A percentile compares a stretch with the other conserved stretches of the same genome.
These are phyloP conservation scores for Ammodytes dubius DNA, from an alignment of 2,113 vertebrate genomes.

Conservation along the genomic window DNA sequence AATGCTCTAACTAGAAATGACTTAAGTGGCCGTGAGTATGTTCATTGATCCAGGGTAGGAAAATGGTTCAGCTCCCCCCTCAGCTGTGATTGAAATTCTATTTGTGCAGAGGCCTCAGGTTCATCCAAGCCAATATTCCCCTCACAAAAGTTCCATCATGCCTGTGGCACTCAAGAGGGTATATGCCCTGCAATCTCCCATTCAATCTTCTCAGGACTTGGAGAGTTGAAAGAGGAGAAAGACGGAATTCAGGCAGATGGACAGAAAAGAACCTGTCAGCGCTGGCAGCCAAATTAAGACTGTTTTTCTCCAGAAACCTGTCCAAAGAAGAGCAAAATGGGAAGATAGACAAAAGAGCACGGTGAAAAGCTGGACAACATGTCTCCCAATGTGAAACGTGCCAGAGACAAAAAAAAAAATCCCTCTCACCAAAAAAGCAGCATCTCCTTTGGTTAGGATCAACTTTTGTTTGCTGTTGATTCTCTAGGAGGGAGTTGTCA, in stretches of 20 bases:
- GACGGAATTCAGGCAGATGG: constrained; percentile 6
- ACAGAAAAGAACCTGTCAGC: constrained; percentile 48
- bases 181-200: constrained; percentile 26
- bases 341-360: not conserved
- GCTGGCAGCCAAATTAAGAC: constrained; percentile 23
- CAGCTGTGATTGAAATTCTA: constrained; percentile 55
- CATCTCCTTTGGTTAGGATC: not conserved
- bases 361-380: constrained; percentile 28
- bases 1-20: constrained; percentile 12
- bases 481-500: constrained; percentile 4
- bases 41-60: constrained; percentile 43
- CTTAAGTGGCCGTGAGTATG: constrained; percentile 36
- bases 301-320: constrained; percentile 18
- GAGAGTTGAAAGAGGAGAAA: constrained; percentile 45
- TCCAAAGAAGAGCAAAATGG: constrained; percentile 22
- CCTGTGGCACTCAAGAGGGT: constrained; percentile 24
- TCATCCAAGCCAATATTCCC: constrained; percentile 32
- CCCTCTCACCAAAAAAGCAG: not conserved
- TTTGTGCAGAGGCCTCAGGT: constrained; percentile 29
- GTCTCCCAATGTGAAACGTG: constrained; percentile 9
- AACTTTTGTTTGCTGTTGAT: constrained; percentile 1
- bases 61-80: not conserved
- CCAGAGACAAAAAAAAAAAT: constrained; percentile 1
- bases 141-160: constrained; percentile 29
- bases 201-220: constrained; percentile 40